Conservation (phyloP, 2,797 vertebrate species). For the Perodicticus potto region DNA sequence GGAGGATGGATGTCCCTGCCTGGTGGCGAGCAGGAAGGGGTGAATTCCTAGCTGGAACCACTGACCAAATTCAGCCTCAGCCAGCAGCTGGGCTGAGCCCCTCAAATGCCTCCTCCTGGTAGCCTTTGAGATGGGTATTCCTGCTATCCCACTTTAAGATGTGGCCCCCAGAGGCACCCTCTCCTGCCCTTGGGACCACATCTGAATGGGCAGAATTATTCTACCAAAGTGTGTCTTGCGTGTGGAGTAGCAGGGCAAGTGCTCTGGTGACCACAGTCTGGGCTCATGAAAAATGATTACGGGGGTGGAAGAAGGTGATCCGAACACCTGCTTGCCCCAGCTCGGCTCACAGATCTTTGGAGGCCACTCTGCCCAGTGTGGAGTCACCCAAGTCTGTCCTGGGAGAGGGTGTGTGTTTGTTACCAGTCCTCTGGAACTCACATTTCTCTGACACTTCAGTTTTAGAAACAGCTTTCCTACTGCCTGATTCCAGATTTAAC, state of each 20-base stretch:
- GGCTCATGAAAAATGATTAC: no score
- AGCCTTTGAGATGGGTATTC: neutral
- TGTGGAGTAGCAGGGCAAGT: no score
- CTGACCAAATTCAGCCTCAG: accelerated
- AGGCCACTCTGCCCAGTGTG: neutral
- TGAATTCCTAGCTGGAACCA: neutral
- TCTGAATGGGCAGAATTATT: neutral
- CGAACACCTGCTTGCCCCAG: neutral
- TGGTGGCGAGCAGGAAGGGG: neutral
- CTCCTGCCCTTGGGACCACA: neutral
- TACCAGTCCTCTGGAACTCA: no score
- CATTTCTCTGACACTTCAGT: neutral
- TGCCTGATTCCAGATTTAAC: neutral
- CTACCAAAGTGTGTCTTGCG: neutral
- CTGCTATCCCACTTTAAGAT: accelerated
- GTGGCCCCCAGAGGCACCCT: no score
- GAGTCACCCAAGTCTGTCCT: neutral
- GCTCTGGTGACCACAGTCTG: neutral
- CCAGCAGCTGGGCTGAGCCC: neutral
- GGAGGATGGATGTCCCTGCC: neutral
- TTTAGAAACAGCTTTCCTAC: neutral
- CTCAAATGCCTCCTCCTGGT: neutral
- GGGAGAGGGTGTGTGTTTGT: neutral
- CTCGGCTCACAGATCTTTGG: neutral
- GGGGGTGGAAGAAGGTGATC: no score